A percentile compares a stretch with the other conserved stretches of the same genome.
These are phyloP conservation scores for Rhodinocichla rosea DNA, from an alignment of 2,113 vertebrate species.

Conservation along the genomic window DNA sequence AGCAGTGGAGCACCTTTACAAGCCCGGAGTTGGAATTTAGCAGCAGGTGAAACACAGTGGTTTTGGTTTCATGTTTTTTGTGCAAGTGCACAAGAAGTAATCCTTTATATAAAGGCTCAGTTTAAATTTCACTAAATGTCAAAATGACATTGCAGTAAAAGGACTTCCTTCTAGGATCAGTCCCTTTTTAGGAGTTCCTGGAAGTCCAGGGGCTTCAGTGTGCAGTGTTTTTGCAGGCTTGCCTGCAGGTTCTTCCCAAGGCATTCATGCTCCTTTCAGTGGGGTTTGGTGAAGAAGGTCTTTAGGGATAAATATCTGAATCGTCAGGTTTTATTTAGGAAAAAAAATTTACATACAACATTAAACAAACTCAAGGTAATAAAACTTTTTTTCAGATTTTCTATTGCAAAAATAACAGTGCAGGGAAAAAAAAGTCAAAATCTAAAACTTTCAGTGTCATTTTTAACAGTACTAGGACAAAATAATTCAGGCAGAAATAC, in stretches of 20 bases:
- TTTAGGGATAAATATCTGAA: neutral
- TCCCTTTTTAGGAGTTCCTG: neutral
- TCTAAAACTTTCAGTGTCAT: neutral
- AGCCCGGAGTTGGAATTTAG: fast-evolving
- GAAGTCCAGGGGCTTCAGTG: neutral
- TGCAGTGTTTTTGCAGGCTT: neutral
- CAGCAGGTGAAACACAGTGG: neutral
- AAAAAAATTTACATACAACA: neutral
- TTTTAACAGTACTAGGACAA: neutral
- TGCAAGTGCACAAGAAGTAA: neutral
- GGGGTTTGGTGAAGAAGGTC: neutral
- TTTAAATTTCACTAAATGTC: neutral
- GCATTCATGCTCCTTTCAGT: neutral
- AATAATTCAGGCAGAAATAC: neutral
- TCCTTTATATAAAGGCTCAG: neutral
- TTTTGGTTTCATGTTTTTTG: neutral
- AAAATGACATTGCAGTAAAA: neutral
- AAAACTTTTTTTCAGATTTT: neutral
- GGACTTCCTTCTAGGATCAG: neutral
- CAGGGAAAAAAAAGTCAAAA: neutral
- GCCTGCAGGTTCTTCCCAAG: neutral
- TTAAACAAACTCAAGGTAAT: neutral
- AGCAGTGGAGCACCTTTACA: neutral
- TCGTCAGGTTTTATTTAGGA: neutral
- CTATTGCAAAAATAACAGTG: neutral